Evolutionary conservation across 2,888 invertebrate species (phyloP).

Genomic region (Zygaena filipendulae): DNA sequence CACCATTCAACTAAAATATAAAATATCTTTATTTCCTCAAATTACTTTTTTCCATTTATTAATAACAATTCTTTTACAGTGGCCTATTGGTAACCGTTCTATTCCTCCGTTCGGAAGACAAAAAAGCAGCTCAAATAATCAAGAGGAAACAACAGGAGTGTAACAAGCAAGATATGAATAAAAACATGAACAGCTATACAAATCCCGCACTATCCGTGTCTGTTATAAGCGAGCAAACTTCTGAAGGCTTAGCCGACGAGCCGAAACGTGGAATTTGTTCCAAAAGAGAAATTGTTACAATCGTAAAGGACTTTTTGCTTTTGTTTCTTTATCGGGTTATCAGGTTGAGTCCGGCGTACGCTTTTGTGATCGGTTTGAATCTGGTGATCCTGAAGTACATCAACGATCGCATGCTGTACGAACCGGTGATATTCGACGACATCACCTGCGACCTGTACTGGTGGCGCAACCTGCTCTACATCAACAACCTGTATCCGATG

Average conservation of each 20-base stretch:
- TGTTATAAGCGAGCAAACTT: slow-evolving; percentile 53
- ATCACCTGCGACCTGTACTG: slow-evolving; percentile 80
- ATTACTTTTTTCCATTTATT: slow-evolving; percentile 1
- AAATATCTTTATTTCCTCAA: slow-evolving; percentile 21
- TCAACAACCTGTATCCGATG: slow-evolving; percentile 82
- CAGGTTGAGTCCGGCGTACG: slow-evolving; percentile 84
- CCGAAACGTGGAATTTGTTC: slow-evolving; percentile 40
- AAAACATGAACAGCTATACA: slow-evolving; percentile 55
- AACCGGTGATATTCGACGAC: slow-evolving; percentile 76
- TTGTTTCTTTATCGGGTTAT: slow-evolving; percentile 68
- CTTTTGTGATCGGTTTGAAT: slow-evolving; percentile 80
- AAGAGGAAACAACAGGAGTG: slow-evolving; percentile 21
- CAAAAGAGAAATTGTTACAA: slow-evolving; percentile 38
- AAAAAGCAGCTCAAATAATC: slow-evolving; percentile 42
- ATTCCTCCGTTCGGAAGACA: slow-evolving; percentile 73
- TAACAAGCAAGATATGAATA: slow-evolving; percentile 43
- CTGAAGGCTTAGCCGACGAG: slow-evolving; percentile 48
- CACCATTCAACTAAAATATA: slow-evolving; percentile 58
- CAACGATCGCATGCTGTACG: slow-evolving; percentile 78
- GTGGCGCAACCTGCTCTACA: slow-evolving; percentile 88
- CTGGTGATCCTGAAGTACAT: slow-evolving; percentile 78
- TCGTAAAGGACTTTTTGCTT: slow-evolving; percentile 57
- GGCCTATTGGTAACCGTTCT: slow-evolving; percentile 79
- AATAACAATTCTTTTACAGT: slow-evolving; percentile 45
- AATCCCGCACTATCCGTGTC: slow-evolving; percentile 50